Conservation (phyloP, 2,113 vertebrate genomes). For the Campylomormyrus numenius region DNA sequence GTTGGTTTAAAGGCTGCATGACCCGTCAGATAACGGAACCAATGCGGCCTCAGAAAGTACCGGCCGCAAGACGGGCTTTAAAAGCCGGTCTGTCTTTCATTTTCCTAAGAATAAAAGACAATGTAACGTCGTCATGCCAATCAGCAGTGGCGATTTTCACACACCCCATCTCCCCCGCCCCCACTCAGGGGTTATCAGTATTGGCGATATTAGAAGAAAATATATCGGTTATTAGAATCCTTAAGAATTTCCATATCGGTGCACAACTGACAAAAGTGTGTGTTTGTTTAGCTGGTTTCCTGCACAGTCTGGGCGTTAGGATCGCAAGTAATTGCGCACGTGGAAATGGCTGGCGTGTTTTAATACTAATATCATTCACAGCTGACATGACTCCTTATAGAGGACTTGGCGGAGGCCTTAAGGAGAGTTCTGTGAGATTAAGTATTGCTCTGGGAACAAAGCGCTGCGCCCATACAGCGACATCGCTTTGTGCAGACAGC, state of each 20-base stretch:
- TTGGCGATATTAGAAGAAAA: not conserved
- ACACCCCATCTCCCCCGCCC: not conserved
- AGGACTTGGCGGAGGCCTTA: not conserved
- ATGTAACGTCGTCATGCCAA: not conserved
- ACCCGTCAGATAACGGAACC: not conserved
- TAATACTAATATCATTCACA: slow-evolving; percentile 3
- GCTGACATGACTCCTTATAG: slow-evolving; percentile 3
- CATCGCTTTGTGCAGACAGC: not conserved
- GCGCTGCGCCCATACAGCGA: not conserved
- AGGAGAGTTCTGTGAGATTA: not conserved
- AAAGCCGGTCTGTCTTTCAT: not conserved
- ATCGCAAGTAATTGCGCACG: not conserved
- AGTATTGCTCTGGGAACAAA: not conserved
- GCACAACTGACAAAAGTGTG: not conserved
- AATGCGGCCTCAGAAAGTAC: not conserved
- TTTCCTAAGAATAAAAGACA: not conserved
- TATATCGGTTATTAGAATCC: not conserved
- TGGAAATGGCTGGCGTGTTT: not conserved
- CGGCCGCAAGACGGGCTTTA: not conserved
- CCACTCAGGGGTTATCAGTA: not conserved
- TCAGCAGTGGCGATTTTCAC: not conserved
- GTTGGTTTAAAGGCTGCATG: not conserved
- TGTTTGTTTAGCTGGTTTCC: not conserved
- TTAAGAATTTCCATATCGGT: not conserved
- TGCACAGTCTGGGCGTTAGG: not conserved